Conservation (phyloP, 2,888 invertebrate genomes). For the Hemicrepidius hirtus region DNA sequence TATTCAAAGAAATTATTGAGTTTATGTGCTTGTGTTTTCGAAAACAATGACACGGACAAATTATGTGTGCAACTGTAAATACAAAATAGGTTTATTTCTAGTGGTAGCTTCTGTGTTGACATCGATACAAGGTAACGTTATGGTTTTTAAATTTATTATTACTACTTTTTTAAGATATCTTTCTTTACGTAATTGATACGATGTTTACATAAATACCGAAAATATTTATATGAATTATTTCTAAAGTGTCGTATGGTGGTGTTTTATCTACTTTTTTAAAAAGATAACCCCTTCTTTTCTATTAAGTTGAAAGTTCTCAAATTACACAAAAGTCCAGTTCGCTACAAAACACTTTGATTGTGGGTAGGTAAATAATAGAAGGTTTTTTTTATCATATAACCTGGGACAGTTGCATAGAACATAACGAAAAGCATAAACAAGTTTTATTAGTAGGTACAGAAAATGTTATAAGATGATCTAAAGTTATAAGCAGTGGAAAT, state of each 20-base stretch:
- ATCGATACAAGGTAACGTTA: conserved; percentile 67
- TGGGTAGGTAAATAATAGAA: neutral
- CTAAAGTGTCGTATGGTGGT: neutral
- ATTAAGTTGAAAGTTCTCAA: conserved; percentile 2
- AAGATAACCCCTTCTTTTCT: neutral
- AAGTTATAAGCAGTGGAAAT: no score
- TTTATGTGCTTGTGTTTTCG: conserved; percentile 47
- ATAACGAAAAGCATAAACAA: no score
- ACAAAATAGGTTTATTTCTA: conserved; percentile 64
- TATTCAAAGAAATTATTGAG: conserved; percentile 51
- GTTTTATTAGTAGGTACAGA: no score
- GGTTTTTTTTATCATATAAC: no score
- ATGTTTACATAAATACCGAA: neutral
- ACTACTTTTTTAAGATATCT: conserved; percentile 20
- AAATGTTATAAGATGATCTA: no score
- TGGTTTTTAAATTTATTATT: conserved; percentile 62
- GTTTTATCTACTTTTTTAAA: neutral
- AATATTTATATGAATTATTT: neutral
- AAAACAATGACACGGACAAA: conserved; percentile 63
- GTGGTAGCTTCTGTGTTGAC: conserved; percentile 66
- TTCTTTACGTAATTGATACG: conserved; percentile 11
- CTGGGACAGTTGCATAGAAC: no score
- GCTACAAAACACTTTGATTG: neutral
- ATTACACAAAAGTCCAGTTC: neutral
- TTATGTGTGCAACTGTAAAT: conserved; percentile 59